phyloP scores from a whole-genome alignment of 2,888 invertebrate genomes.

The Drosophila stalkeri region DNA sequence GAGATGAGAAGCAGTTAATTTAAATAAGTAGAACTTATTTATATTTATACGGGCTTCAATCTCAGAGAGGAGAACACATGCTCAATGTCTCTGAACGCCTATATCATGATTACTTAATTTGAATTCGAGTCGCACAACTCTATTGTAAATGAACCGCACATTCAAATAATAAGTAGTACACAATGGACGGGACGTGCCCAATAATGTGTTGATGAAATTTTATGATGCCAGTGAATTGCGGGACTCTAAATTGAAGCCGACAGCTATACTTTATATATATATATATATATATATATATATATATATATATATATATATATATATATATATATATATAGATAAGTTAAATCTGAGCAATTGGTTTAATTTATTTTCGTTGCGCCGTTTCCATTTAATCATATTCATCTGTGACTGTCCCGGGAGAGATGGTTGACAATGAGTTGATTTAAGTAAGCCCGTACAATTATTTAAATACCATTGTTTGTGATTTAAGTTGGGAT shows the following conservation, averaged over 20 bases:
- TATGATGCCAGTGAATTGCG: constrained; percentile 61
- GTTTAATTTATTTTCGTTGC: constrained; percentile 75
- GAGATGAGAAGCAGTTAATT: constrained; percentile 13
- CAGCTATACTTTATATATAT: constrained; percentile 6
- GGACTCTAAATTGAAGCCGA: constrained; percentile 73
- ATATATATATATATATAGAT: constrained; percentile 54
- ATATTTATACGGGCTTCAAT: constrained; percentile 49
- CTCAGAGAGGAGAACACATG: constrained; percentile 19
- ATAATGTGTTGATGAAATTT: constrained; percentile 60
- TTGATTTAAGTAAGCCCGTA: constrained; percentile 48
- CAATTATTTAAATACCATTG: constrained; percentile 9
- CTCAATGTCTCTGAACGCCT: constrained; percentile 7
- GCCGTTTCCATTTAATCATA: constrained; percentile 29
- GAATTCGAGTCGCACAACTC: constrained; percentile 39
- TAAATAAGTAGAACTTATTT: constrained; percentile 16
- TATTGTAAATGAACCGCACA: constrained; percentile 31
- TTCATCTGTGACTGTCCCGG: constrained; percentile 27
- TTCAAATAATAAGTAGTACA: constrained; percentile 23
- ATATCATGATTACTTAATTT: constrained; percentile 66
- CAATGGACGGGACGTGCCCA: constrained; percentile 30
- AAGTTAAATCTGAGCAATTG: constrained; percentile 76
- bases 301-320: constrained; percentile 36
- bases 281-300: constrained; percentile 29
- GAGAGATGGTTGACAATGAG: constrained; percentile 42
- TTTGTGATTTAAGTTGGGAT: constrained; percentile 12